These are phyloP conservation scores for Drosophila biarmipes DNA, from an alignment of 1,140 invertebrate species.

Conservation along the genomic window DNA sequence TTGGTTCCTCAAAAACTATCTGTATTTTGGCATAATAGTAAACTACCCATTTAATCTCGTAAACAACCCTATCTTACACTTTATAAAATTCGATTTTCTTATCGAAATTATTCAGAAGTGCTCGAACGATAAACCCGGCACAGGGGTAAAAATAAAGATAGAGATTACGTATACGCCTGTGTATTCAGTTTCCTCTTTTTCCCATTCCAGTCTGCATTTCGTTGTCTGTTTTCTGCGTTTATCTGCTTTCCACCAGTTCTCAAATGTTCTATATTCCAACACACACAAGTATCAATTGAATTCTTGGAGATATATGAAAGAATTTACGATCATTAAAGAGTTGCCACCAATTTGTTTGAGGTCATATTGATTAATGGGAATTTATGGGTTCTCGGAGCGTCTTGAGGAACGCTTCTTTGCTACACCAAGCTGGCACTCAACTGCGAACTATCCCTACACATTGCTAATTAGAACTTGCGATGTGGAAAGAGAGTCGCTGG, in stretches of 20 bases:
- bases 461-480: slow-evolving; percentile 16
- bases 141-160: background rate
- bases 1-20: no score
- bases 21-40: no score
- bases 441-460: background rate
- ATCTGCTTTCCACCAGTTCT: slow-evolving; percentile 45
- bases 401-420: background rate
- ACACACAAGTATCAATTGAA: slow-evolving; percentile 18
- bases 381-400: slow-evolving; percentile 6
- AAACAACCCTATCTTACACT: background rate
- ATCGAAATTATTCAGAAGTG: slow-evolving; percentile 1
- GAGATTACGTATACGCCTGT: slow-evolving; percentile 7
- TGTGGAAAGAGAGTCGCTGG: slow-evolving; percentile 13
- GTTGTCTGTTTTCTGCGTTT: slow-evolving; percentile 28
- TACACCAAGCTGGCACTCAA: background rate
- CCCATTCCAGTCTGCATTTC: slow-evolving; percentile 14
- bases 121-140: slow-evolving; percentile 1
- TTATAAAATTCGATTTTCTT: background rate
- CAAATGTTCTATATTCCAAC: slow-evolving; percentile 14
- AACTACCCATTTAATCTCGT: background rate
- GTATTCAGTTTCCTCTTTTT: slow-evolving; percentile 10
- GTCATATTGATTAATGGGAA: slow-evolving; percentile 21
- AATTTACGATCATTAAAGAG: slow-evolving; percentile 23
- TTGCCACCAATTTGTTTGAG: slow-evolving; percentile 24
- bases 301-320: slow-evolving; percentile 1